Percentiles rank a stretch among this genome's conserved stretches.
Conservation (phyloP, 2,888 invertebrate genomes). For the Raillietiella orientalis region DNA sequence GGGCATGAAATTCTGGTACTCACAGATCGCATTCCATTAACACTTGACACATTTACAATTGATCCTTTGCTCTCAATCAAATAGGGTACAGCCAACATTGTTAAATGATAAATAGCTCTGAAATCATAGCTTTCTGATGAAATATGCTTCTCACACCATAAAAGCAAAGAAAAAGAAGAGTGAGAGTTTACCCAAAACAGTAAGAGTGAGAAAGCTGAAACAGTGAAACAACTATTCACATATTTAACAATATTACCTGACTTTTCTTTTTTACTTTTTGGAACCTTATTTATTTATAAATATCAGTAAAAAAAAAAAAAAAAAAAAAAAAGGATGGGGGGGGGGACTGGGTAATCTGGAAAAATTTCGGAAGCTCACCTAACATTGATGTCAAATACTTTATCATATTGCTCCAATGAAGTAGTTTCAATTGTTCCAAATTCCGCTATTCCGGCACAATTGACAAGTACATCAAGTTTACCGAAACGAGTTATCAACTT, state of each 20-base stretch:
- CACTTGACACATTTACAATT: slow-evolving; percentile 81
- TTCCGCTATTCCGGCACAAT: slow-evolving; percentile 63
- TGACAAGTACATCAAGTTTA: slow-evolving; percentile 45
- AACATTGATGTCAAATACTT: slow-evolving; percentile 61
- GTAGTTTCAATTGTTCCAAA: slow-evolving; percentile 55
- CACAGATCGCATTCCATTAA: slow-evolving; percentile 50
- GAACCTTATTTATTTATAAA: too few relatives aligned
- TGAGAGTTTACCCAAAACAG: too few relatives aligned
- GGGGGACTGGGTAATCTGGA: too few relatives aligned
- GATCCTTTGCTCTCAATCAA: slow-evolving; percentile 51
- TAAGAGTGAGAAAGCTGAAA: too few relatives aligned
- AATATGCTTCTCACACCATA: too few relatives aligned
- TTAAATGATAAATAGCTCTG: slow-evolving; percentile 20
- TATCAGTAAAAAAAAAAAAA: too few relatives aligned
- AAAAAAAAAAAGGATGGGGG: too few relatives aligned
- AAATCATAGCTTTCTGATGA: too few relatives aligned
- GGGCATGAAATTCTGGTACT: slow-evolving; percentile 7
- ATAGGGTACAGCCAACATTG: slow-evolving; percentile 58
- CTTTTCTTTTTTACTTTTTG: too few relatives aligned
- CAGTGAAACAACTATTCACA: too few relatives aligned
- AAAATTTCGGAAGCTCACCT: slow-evolving; percentile 18
- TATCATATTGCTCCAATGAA: slow-evolving; percentile 52
- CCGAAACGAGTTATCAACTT: slow-evolving; percentile 37
- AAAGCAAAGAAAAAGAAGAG: too few relatives aligned
- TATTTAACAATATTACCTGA: too few relatives aligned